phyloP scores from a whole-genome alignment of 2,113 vertebrate genomes.

The Riparia riparia region DNA sequence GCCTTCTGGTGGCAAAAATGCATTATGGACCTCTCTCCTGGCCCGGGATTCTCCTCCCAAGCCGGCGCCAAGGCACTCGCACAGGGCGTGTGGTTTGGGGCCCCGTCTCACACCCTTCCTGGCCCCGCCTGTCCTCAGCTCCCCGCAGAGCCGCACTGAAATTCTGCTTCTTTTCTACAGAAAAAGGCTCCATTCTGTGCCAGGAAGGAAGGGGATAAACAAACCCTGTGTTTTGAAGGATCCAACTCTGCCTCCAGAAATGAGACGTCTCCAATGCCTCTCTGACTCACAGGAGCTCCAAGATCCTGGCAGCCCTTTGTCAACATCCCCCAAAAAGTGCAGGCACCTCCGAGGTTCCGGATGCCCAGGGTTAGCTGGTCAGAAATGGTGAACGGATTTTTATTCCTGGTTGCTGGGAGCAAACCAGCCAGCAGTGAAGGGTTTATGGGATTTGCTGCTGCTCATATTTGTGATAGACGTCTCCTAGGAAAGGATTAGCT shows the following conservation, averaged over 20 bases:
- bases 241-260: background rate
- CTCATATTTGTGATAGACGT: background rate
- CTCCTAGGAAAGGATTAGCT: conserved; percentile 37
- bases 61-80: background rate
- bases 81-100: background rate
- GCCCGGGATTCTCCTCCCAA: background rate
- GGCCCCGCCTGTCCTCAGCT: background rate
- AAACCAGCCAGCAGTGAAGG: background rate
- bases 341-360: fast-evolving
- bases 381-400: background rate
- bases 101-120: background rate
- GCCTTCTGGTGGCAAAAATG: conserved; percentile 64
- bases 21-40: background rate
- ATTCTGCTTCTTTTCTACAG: background rate
- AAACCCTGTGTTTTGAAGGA: background rate
- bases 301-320: background rate
- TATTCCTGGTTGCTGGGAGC: background rate
- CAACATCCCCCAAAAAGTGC: background rate
- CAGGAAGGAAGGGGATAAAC: background rate
- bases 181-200: background rate
- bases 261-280: fast-evolving
- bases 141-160: background rate
- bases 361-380: background rate
- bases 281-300: background rate
- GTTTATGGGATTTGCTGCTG: conserved; percentile 3